Conservation (phyloP, 2,888 invertebrate genomes). For the Congeria kusceri region DNA sequence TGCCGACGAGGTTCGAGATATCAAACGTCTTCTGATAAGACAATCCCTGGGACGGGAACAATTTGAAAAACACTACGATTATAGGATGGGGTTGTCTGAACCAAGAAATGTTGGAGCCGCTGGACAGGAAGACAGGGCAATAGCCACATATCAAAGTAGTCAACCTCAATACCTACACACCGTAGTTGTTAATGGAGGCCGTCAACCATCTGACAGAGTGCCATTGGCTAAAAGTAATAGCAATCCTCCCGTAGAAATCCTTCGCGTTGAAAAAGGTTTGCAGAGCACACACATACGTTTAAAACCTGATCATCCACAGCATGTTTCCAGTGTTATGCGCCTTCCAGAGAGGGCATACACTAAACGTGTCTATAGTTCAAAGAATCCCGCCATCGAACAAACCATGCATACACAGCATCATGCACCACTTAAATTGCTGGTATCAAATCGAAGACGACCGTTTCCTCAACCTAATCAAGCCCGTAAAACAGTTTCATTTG, state of each 20-base stretch:
- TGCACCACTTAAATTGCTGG: no score
- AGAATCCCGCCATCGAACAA: conserved; percentile 16
- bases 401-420: no score
- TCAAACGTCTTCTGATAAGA: conserved; percentile 42
- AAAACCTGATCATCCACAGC: background rate
- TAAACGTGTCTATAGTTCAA: conserved; percentile 38
- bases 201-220: no score
- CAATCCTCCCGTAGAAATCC: no score
- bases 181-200: no score
- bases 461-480: no score
- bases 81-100: conserved; percentile 10
- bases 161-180: no score
- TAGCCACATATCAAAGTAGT: no score
- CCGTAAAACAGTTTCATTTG: background rate
- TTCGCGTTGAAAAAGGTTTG: background rate
- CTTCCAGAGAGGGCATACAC: conserved; percentile 10
- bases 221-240: no score
- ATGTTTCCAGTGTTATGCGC: background rate
- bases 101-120: no score
- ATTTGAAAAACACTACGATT: conserved; percentile 46
- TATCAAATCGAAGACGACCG: no score
- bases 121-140: no score
- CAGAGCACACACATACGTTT: conserved; percentile 5
- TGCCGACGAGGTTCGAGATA: conserved; percentile 57
- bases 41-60: conserved; percentile 30